Base-by-base conservation (phyloP, 2,113 vertebrate species). In the Echinops telfairi region DNA sequence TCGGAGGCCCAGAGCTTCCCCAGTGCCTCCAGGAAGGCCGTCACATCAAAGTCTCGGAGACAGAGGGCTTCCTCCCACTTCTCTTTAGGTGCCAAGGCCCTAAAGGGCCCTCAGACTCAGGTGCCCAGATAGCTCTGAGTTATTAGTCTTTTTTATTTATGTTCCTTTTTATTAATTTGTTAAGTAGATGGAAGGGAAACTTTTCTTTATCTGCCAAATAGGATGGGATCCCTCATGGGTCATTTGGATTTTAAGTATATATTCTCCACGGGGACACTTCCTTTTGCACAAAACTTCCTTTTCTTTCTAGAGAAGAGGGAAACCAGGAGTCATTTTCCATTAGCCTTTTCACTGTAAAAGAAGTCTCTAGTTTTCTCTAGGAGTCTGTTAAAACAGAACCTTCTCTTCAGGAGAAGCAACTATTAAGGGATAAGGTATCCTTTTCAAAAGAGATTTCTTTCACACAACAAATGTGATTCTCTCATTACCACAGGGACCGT, bases 131-230 rank as follows among this genome's bases (percentile, higher is more conserved):
- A 88, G 92, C 27, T 73, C 47, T 68, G 73, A 84, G 83, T 93
- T 95, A 96, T 94, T 95, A 57, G 90, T 95, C 62, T 70, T 27
- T 84, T 96, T 95, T 93, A 95, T 95, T 94, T 95, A 84, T 90
- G 85, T 81, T 89, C 53, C 79, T 81, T 88, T 94, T 71, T 71
- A 89, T 76, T 86, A 95, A 94, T 95, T 95, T 91, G 83, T 83
- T 95, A 88, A 95, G 62, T 70, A 93, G 71, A 70, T 57, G 40
- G 75, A 57, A 95, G 83, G 64, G 86, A 92, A 92, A 83, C 87
- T 92, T 90, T 62, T 62, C 71, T 87, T 83, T 60, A 87, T 93
- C 84, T 95, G 88, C 83, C 90, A 88, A 84, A 94, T 22, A 84
- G 62, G 47, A 92, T 14, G 36, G n/a, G 3, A 60, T 84, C 58